Conservation (phyloP, 2,888 invertebrate genomes). For the Paralinhomoeus sp. region DNA sequence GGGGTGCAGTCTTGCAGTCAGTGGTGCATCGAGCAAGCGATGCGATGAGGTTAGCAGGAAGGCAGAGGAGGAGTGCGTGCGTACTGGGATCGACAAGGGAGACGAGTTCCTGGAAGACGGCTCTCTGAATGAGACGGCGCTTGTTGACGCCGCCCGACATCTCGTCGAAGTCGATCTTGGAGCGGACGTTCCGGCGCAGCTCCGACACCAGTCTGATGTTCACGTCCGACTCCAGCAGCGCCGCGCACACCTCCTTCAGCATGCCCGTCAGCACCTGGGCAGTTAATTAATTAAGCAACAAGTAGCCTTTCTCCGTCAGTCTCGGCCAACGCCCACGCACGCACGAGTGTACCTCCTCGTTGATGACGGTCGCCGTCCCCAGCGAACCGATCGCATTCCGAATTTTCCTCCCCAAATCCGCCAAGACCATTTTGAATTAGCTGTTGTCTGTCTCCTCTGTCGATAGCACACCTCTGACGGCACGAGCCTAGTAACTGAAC, state of each 20-base stretch:
- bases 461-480: no score
- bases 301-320: neutral
- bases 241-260: constrained; percentile 80
- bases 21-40: no score
- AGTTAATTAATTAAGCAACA: neutral
- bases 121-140: constrained; percentile 83
- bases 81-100: constrained; percentile 41
- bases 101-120: constrained; percentile 89
- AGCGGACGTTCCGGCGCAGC: constrained; percentile 82
- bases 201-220: constrained; percentile 85
- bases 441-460: no score
- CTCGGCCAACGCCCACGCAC: no score
- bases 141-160: constrained; percentile 94
- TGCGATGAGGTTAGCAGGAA: no score
- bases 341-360: constrained; percentile 64
- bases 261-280: constrained; percentile 79
- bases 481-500: no score
- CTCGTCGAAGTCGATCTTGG: constrained; percentile 94
- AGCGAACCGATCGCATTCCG: constrained; percentile 88
- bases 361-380: constrained; percentile 90
- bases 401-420: constrained; percentile 96
- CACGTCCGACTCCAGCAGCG: constrained; percentile 80
- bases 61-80: no score
- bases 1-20: no score
- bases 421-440: constrained; percentile 81